Evolutionary conservation across 1,140 invertebrate species (phyloP).

Genomic region (Lineus longissimus): DNA sequence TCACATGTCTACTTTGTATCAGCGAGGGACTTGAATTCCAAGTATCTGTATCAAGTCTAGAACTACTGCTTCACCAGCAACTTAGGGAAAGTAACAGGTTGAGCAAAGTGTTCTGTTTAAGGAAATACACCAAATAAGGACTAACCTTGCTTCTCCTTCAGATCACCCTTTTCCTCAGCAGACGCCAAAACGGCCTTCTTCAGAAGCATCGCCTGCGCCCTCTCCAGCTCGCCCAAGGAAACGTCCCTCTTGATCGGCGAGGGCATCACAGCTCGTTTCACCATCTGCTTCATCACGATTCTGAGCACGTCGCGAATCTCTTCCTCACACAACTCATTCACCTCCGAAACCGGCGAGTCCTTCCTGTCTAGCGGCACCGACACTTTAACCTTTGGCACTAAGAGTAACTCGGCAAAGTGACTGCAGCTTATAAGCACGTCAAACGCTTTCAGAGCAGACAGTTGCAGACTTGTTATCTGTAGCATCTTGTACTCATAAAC

Average conservation of each 20-base stretch:
- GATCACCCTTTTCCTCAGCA: slow-evolving; percentile 37
- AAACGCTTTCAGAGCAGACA: slow-evolving; percentile 61
- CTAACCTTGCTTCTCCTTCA: slow-evolving; percentile 35
- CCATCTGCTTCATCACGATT: slow-evolving; percentile 46
- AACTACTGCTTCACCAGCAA: no score
- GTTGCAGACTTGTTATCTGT: slow-evolving; percentile 58
- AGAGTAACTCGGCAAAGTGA: slow-evolving; percentile 59
- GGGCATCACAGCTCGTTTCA: slow-evolving; percentile 44
- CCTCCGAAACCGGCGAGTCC: slow-evolving; percentile 7
- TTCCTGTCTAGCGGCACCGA: background rate
- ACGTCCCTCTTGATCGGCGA: slow-evolving; percentile 55
- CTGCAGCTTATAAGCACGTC: slow-evolving; percentile 56
- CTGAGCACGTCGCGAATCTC: slow-evolving; percentile 43
- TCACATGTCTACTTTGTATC: no score
- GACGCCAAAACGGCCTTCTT: slow-evolving; percentile 51
- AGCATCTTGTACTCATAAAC: slow-evolving; percentile 53
- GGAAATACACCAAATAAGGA: background rate
- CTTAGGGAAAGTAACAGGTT: no score
- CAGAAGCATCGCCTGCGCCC: slow-evolving; percentile 59
- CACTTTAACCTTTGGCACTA: slow-evolving; percentile 52
- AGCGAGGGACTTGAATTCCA: no score
- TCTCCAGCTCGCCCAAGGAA: slow-evolving; percentile 53
- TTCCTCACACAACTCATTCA: slow-evolving; percentile 29
- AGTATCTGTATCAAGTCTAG: no score
- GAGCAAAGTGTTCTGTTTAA: slow-evolving; percentile 29